A percentile compares a stretch with the other conserved stretches of the same genome.
phyloP scores from a whole-genome alignment of 1,140 invertebrate species.

The Ceratitis capitata region DNA sequence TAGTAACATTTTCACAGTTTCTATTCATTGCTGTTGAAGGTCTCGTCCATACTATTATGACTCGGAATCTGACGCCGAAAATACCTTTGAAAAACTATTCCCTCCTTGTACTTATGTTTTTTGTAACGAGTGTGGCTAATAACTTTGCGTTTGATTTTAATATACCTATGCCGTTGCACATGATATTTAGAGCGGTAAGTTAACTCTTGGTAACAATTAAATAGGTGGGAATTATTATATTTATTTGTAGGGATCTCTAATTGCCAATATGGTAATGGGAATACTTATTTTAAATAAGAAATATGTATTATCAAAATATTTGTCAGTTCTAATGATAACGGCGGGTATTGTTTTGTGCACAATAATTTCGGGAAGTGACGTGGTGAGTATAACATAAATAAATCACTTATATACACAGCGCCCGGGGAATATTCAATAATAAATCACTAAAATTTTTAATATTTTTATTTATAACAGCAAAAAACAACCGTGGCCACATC shows the following conservation, averaged over 20 bases:
- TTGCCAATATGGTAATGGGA: slow-evolving; percentile 97
- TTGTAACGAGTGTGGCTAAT: slow-evolving; percentile 91
- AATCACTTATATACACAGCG: too few species aligned
- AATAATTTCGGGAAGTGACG: slow-evolving; percentile 82
- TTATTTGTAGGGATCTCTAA: slow-evolving; percentile 84
- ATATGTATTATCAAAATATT: slow-evolving; percentile 87
- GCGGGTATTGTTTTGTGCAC: slow-evolving; percentile 92
- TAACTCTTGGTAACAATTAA: background rate
- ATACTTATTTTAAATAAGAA: slow-evolving; percentile 87
- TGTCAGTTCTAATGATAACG: slow-evolving; percentile 93
- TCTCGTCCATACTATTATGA: slow-evolving; percentile 89
- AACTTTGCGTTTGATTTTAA: slow-evolving; percentile 98
- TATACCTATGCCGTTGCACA: slow-evolving; percentile 97
- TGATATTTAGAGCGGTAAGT: slow-evolving; percentile 96
- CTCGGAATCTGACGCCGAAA: slow-evolving; percentile 78
- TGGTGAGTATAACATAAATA: slow-evolving; percentile 64
- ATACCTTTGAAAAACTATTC: slow-evolving; percentile 85
- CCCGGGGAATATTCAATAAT: too few species aligned
- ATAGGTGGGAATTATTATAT: background rate
- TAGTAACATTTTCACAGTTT: slow-evolving; percentile 95
- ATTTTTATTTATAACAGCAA: slow-evolving; percentile 50
- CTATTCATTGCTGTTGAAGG: slow-evolving; percentile 90
- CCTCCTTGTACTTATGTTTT: slow-evolving; percentile 89
- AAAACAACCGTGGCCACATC: slow-evolving; percentile 63
- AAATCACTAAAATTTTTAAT: too few species aligned